Conservation (phyloP, 2,888 invertebrate species). For the Galerucella pusilla region DNA sequence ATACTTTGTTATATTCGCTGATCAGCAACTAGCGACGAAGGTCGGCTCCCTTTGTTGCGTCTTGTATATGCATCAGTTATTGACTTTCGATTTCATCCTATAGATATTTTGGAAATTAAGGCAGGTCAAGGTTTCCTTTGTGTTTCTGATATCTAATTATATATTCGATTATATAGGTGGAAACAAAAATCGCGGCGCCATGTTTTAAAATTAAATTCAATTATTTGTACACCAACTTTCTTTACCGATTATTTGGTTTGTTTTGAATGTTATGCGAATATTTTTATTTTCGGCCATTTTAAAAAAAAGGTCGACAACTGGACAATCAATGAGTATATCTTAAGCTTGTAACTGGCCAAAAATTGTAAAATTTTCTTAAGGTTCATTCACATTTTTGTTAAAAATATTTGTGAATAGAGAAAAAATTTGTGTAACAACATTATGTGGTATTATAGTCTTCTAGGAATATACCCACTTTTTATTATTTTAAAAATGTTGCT, state of each 20-base stretch:
- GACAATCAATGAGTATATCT: too few relatives aligned
- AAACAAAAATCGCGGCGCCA: background rate
- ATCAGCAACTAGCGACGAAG: background rate
- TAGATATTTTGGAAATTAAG: slow-evolving; percentile 19
- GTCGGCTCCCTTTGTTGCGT: slow-evolving; percentile 9
- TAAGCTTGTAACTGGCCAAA: too few relatives aligned
- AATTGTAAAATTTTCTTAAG: too few relatives aligned
- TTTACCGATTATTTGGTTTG: background rate
- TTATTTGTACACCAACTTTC: background rate
- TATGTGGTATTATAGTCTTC: too few relatives aligned
- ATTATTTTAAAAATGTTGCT: too few relatives aligned
- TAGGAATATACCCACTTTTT: too few relatives aligned
- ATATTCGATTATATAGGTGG: background rate
- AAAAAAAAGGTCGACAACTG: too few relatives aligned
- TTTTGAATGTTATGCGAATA: too few relatives aligned
- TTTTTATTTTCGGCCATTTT: too few relatives aligned
- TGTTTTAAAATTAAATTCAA: background rate
- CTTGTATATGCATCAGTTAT: slow-evolving; percentile 31
- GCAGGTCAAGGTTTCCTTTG: slow-evolving; percentile 27
- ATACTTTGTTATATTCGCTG: background rate
- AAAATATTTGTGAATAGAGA: too few relatives aligned
- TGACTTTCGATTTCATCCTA: slow-evolving; percentile 35
- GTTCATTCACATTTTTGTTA: too few relatives aligned
- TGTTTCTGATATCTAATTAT: background rate
- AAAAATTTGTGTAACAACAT: too few relatives aligned